Evolutionary conservation across 2,888 invertebrate genomes (phyloP).

Genomic region (Oscheius sp.): DNA sequence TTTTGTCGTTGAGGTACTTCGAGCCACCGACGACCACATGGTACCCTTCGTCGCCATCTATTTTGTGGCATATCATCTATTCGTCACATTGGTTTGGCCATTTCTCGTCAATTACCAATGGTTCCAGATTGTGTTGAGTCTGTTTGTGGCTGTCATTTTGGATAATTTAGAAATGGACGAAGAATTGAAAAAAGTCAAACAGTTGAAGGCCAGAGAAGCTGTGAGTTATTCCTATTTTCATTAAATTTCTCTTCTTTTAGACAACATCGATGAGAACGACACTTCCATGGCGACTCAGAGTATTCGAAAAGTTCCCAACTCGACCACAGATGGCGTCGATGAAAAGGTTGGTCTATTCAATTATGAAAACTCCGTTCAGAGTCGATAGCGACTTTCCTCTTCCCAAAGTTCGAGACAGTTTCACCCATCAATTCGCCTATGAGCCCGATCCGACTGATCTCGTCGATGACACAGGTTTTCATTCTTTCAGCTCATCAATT

Average conservation of each 20-base stretch:
- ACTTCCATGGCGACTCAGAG: conserved; percentile 90
- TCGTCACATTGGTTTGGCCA: conserved; percentile 85
- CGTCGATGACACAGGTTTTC: conserved; percentile 1
- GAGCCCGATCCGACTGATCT: conserved; percentile 75
- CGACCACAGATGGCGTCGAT: conserved; percentile 89
- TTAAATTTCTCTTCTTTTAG: conserved; percentile 23
- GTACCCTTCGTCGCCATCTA: conserved; percentile 87
- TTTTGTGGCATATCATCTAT: conserved; percentile 97
- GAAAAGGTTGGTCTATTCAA: conserved; percentile 78
- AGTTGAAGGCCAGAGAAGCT: conserved; percentile 88
- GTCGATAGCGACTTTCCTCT: conserved; percentile 81
- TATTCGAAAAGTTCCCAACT: conserved; percentile 95
- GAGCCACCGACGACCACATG: conserved; percentile 62
- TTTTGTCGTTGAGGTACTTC: conserved; percentile 97
- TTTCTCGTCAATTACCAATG: background rate
- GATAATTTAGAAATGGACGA: conserved; percentile 99
- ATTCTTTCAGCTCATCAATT: background rate
- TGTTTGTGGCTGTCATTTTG: conserved; percentile 99
- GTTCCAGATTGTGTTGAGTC: conserved; percentile 88
- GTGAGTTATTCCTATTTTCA: conserved; percentile 32
- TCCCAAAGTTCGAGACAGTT: conserved; percentile 89
- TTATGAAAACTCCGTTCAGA: conserved; percentile 36
- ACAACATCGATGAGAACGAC: conserved; percentile 95
- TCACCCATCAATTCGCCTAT: conserved; percentile 96
- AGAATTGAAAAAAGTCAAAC: conserved; percentile 97